Percentiles rank a stretch among this genome's conserved stretches.
Conservation (phyloP, 2,797 vertebrate species). For the Capromys pilorides region DNA sequence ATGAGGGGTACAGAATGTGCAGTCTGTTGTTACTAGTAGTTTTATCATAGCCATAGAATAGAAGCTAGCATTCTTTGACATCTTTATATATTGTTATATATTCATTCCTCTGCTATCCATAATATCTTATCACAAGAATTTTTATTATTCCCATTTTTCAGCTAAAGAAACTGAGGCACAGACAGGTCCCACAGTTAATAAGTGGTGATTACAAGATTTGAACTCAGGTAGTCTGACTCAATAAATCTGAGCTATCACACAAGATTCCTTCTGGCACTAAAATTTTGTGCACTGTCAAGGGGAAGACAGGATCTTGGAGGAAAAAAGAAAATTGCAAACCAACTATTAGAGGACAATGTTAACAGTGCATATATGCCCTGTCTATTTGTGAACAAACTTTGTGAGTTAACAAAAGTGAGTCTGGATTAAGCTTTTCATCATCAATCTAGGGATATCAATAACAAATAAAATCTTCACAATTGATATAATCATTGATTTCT, state of each 20-base stretch:
- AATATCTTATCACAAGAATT: neutral
- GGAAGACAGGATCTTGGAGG: neutral
- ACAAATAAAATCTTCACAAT: conserved; percentile 57
- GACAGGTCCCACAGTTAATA: neutral
- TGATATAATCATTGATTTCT: conserved; percentile 35
- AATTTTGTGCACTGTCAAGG: neutral
- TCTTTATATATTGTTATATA: neutral
- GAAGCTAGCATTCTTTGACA: neutral
- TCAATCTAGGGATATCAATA: neutral
- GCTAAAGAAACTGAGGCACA: neutral
- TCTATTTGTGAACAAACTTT: neutral
- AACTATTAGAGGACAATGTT: neutral
- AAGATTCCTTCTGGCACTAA: conserved; percentile 21
- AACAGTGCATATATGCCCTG: neutral
- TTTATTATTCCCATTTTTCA: conserved; percentile 36
- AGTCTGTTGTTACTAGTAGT: neutral
- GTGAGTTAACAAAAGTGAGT: neutral
- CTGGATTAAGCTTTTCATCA: conserved; percentile 7
- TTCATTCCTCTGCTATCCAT: conserved; percentile 18
- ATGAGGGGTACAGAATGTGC: neutral
- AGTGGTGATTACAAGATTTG: conserved; percentile 1
- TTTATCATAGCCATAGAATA: neutral
- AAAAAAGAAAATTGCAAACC: conserved; percentile 2
- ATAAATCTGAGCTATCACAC: neutral
- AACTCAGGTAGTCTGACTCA: neutral